Evolutionary conservation across 2,888 invertebrate genomes (phyloP).

Genomic region (Kryphioiulus occultus): DNA sequence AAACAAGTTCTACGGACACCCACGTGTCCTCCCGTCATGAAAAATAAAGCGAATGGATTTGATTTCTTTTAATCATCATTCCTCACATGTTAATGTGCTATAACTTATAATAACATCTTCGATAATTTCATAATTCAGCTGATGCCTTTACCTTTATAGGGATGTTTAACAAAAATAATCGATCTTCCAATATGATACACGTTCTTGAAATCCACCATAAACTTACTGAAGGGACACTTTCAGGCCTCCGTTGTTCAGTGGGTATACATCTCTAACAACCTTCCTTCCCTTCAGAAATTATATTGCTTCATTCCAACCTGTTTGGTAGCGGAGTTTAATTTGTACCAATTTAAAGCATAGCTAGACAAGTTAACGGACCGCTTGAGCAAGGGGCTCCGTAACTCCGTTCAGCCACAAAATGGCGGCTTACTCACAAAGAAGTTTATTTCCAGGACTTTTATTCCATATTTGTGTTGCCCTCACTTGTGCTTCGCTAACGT

Average conservation of each 20-base stretch:
- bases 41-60: no score
- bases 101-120: no score
- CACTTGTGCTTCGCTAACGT: not conserved
- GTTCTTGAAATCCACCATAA: no score
- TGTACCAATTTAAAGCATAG: no score
- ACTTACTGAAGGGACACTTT: not conserved
- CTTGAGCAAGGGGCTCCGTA: not conserved
- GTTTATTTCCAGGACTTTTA: not conserved
- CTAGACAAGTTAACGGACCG: not conserved
- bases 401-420: slow-evolving; percentile 2
- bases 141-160: no score
- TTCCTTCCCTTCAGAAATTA: not conserved
- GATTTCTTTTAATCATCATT: no score
- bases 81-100: no score
- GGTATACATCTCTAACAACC: not conserved
- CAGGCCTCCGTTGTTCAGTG: not conserved
- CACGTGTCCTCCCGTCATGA: no score
- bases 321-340: slow-evolving; percentile 18
- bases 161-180: no score
- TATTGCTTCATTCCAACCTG: not conserved
- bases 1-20: no score
- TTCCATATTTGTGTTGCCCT: not conserved
- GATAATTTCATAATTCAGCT: no score
- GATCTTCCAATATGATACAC: no score
- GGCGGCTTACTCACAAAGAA: slow-evolving; percentile 28